Percentiles rank a stretch among this genome's conserved stretches.
These are phyloP conservation scores for Masticophis lateralis DNA, from an alignment of 2,797 vertebrate species.

Conservation along the genomic window DNA sequence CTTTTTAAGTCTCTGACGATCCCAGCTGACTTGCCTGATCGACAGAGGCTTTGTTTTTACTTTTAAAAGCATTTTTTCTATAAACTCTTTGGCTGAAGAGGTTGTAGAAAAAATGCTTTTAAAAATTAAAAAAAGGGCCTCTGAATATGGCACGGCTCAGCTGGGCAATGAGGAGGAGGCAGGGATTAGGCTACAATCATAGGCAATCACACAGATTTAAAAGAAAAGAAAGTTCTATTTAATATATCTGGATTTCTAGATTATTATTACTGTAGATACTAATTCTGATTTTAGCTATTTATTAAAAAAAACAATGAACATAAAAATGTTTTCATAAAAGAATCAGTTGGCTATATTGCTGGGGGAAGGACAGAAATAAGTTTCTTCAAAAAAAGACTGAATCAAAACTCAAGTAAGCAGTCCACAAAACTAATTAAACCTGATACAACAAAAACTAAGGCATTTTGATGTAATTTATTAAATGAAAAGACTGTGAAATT, in stretches of 20 bases:
- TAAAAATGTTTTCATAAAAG: not conserved
- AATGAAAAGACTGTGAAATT: constrained; percentile 78
- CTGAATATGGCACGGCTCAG: no score
- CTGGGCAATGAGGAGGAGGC: no score
- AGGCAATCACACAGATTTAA: not conserved
- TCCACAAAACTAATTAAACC: constrained; percentile 77
- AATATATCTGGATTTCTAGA: not conserved
- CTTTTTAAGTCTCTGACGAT: no score
- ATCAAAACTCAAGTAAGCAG: constrained; percentile 66
- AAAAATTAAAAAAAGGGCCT: no score
- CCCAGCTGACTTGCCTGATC: no score
- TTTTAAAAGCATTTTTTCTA: no score
- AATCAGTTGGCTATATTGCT: constrained; percentile 35
- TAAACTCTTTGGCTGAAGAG: no score
- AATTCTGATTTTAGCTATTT: not conserved
- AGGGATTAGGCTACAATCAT: no score
- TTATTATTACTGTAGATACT: not conserved
- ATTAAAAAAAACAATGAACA: not conserved
- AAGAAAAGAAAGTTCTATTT: not conserved
- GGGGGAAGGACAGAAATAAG: not conserved
- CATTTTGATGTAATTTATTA: constrained; percentile 75
- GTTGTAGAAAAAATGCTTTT: no score
- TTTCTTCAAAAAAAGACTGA: constrained; percentile 55
- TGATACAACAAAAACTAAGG: constrained; percentile 69
- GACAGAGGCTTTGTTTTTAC: no score